Evolutionary conservation across 1,140 invertebrate species (phyloP).

Genomic region (Pollicipes pollicipes): DNA sequence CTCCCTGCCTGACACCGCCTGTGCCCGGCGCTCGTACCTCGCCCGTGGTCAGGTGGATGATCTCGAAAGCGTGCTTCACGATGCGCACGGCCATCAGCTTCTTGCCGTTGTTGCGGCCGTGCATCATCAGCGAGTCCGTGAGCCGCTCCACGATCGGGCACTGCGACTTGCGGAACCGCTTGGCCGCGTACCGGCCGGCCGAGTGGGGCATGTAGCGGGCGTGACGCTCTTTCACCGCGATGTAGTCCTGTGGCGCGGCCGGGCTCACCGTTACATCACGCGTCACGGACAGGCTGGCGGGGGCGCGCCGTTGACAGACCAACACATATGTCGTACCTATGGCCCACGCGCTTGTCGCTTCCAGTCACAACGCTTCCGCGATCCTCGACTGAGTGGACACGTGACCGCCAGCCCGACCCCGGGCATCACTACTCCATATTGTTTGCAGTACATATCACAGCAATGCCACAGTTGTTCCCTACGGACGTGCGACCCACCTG

Average conservation of each 20-base stretch:
- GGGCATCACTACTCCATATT: background rate
- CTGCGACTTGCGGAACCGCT: constrained; percentile 96
- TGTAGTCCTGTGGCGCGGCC: constrained; percentile 73
- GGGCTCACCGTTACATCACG: no score
- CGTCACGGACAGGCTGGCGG: no score
- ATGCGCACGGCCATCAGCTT: constrained; percentile 98
- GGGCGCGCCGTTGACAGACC: no score
- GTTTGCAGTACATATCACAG: background rate
- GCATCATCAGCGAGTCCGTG: constrained; percentile 98
- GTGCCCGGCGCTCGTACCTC: constrained; percentile 45
- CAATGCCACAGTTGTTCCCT: no score
- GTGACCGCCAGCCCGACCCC: no score
- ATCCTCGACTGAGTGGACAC: no score
- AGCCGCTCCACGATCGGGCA: constrained; percentile 98
- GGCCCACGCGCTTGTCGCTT: no score
- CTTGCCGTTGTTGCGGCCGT: constrained; percentile 98
- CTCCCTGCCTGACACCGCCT: no score
- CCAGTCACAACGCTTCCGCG: no score
- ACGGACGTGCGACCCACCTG: constrained; percentile 39
- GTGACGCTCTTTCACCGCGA: constrained; percentile 95
- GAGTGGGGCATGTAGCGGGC: constrained; percentile 97
- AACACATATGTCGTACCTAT: no score
- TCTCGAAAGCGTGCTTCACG: constrained; percentile 98
- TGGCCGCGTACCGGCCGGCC: constrained; percentile 93
- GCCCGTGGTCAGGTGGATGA: constrained; percentile 93